These are phyloP conservation scores for Prinia subflava DNA, from an alignment of 2,113 vertebrate species.

Conservation along the genomic window DNA sequence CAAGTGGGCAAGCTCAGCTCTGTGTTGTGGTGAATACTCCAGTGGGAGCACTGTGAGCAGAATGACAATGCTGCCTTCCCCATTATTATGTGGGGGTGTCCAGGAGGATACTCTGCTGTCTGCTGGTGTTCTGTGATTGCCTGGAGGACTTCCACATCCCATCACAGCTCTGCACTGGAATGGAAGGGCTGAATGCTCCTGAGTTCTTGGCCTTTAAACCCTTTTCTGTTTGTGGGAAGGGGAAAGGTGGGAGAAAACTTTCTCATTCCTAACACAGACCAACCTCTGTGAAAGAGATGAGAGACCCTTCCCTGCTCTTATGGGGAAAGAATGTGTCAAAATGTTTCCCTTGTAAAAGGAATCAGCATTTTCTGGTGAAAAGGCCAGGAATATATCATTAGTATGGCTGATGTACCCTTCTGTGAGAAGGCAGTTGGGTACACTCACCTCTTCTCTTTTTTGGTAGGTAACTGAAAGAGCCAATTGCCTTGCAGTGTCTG, in stretches of 20 bases:
- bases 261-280: background rate
- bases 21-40: background rate
- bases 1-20: background rate
- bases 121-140: background rate
- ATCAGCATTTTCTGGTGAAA: background rate
- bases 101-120: background rate
- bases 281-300: background rate
- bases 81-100: rapidly evolving
- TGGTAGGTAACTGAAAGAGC: slow-evolving; percentile 74
- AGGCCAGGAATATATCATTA: rapidly evolving
- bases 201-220: background rate
- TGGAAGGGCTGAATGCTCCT: background rate
- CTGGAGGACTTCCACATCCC: background rate
- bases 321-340: background rate
- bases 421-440: background rate
- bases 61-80: background rate
- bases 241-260: background rate
- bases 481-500: slow-evolving; percentile 77
- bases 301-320: background rate
- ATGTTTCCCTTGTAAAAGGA: background rate
- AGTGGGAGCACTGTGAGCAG: background rate
- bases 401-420: background rate
- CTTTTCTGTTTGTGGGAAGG: background rate
- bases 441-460: background rate
- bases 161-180: rapidly evolving